phyloP scores from a whole-genome alignment of 2,888 invertebrate genomes.

The Entomobrya multifasciata region DNA sequence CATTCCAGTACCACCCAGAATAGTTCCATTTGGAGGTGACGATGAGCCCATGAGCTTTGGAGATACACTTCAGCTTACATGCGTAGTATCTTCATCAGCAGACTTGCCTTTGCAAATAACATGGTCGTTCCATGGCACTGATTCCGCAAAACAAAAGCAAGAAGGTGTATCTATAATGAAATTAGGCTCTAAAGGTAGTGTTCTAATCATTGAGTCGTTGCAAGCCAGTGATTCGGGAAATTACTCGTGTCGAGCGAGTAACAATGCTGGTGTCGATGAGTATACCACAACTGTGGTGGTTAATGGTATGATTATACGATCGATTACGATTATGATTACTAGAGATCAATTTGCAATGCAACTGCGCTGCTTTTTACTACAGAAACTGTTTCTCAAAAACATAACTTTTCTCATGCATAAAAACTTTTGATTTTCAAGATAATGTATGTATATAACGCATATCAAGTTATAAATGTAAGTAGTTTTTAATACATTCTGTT shows the following conservation, averaged over 20 bases:
- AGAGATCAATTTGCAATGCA: too few species aligned
- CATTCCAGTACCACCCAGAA: too few species aligned
- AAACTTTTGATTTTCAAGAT: too few species aligned
- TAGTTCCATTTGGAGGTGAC: conserved; percentile 84
- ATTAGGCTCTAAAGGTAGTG: conserved; percentile 84
- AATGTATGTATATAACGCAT: too few species aligned
- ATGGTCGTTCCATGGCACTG: conserved; percentile 80
- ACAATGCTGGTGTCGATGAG: conserved; percentile 87
- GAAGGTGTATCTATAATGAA: conserved; percentile 80
- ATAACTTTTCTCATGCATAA: too few species aligned
- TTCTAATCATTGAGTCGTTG: conserved; percentile 86
- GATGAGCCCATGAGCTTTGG: conserved; percentile 88
- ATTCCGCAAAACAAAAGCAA: conserved; percentile 82
- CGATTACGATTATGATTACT: too few species aligned
- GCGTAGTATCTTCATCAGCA: conserved; percentile 81
- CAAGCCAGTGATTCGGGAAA: conserved; percentile 87
- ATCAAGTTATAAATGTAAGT: background rate
- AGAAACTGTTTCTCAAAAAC: too few species aligned
- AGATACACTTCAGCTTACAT: conserved; percentile 86
- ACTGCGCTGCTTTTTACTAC: too few species aligned
- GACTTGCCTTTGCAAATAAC: conserved; percentile 80
- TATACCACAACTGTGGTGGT: conserved; percentile 88
- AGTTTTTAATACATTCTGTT: background rate
- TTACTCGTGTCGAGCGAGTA: conserved; percentile 87
- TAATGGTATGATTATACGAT: conserved; percentile 83